Percentiles rank a stretch among this genome's conserved stretches.
Conservation (phyloP, 92 coral and sea anemone species). For the Bergia puertoricense region DNA sequence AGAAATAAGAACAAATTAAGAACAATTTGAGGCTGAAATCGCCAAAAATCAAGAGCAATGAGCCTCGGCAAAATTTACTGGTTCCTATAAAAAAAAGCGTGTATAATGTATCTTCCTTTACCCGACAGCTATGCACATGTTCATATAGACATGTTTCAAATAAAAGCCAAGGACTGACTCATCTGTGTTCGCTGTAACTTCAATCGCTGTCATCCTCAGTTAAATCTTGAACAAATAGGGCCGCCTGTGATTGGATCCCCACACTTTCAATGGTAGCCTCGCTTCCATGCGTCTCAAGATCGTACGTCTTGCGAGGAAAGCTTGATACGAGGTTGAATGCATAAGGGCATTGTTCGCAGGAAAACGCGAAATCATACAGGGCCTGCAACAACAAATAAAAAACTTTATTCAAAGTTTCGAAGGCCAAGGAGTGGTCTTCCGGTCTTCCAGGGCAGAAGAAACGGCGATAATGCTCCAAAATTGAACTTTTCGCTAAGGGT, state of each 20-base stretch:
- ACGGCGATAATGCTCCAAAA: neutral
- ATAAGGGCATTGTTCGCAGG: slow-evolving; percentile 88
- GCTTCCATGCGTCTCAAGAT: slow-evolving; percentile 57
- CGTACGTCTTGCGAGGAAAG: slow-evolving; percentile 90
- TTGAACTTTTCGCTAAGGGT: no score
- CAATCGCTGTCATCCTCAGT: slow-evolving; percentile 95
- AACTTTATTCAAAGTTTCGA: neutral
- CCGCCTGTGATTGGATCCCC: slow-evolving; percentile 81
- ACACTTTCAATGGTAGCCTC: slow-evolving; percentile 80
- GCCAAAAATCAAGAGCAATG: no score
- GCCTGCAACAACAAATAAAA: slow-evolving; percentile 53
- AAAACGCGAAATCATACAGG: slow-evolving; percentile 91
- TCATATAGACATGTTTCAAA: neutral
- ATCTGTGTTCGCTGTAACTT: neutral
- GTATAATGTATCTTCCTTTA: neutral
- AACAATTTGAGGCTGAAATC: no score
- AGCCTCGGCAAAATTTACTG: no score
- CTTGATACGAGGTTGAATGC: slow-evolving; percentile 87
- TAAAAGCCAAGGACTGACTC: neutral
- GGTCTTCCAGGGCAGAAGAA: neutral
- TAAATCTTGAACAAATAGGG: slow-evolving; percentile 81
- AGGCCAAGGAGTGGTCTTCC: neutral
- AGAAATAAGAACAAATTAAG: no score
- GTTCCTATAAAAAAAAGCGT: no score
- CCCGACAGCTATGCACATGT: neutral